Evolutionary conservation across 2,888 invertebrate species (phyloP), one percentile per base, ranked within the genome.

Genomic region (Scaptomyza parva): DNA sequence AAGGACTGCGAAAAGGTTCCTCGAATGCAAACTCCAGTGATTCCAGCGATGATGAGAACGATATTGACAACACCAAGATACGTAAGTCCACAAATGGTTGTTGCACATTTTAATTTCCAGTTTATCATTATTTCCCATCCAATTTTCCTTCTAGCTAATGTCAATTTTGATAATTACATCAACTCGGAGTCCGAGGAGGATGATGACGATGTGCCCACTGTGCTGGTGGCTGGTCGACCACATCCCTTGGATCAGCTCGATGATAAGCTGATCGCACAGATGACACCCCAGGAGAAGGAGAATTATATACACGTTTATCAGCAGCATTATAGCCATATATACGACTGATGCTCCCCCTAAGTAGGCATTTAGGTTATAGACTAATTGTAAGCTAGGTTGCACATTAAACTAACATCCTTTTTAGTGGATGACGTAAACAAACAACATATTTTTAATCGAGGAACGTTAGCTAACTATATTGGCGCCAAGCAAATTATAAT

Each of bases 231-330:
- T 60, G 96, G 96, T 40, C 94, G 94, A 85, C 94, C 95, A 14
- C 95, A 97, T 73, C 94, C 96, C 1, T 93, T 98, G 61, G 96
- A 96, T 30, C 96, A 97, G 88, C 95, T 98, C 11, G 96, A 97
- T 88, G 96, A 97, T 90, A 94, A 95, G 78, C 93, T 97, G 86
- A 97, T 98, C 79, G 95, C 95, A 0, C 95, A 95, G 91, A 99
- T 99, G 98, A 96, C 96, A 9, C 96, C 96, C 18, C 93, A 95
- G 4, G 98, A 99, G 90, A 98, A 98, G 92, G 97, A 98, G 89
- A 95, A 96, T 37, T 99, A 98, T 91, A 98, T 98, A 81, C 96
- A 97, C 92, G 94, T 97, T 41, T 98, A 97, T 90, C 98, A 98
- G 91, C 98, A 98, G 91, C 96, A 96, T 92, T 98, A 97, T 92